Percentiles rank a stretch among this genome's conserved stretches.
Evolutionary conservation across 2,888 invertebrate species (phyloP).

Genomic region (Leptopterna dolabrata): DNA sequence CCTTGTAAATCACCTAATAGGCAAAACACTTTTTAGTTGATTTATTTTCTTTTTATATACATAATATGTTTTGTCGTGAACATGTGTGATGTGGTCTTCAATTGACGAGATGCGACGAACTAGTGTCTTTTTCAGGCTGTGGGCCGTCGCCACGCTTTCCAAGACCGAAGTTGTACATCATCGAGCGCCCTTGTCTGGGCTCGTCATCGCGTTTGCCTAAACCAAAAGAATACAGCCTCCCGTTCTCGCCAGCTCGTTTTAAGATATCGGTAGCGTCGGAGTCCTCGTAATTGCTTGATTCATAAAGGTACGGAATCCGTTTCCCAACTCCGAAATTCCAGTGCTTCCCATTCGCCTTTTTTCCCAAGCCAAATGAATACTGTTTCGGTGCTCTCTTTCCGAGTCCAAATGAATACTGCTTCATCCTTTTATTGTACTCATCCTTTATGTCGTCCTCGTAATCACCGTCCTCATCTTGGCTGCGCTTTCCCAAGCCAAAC

Average conservation of each 20-base stretch:
- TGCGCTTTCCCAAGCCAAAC: constrained; percentile 73
- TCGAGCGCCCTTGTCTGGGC: constrained; percentile 52
- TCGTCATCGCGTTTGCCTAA: constrained; percentile 71
- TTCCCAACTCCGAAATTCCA: constrained; percentile 60
- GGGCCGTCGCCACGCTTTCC: constrained; percentile 68
- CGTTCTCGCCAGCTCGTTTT: constrained; percentile 67
- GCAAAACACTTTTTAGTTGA: constrained; percentile 12
- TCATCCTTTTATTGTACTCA: constrained; percentile 60
- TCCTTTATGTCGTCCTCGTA: constrained; percentile 68
- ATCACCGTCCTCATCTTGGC: constrained; percentile 74
- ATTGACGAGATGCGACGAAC: constrained; percentile 44
- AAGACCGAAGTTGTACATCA: constrained; percentile 71
- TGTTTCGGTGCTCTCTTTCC: constrained; percentile 69
- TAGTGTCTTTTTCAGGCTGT: constrained; percentile 41
- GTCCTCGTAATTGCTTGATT: constrained; percentile 71
- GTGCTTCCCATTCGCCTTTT: constrained; percentile 59
- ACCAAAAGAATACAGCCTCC: constrained; percentile 68
- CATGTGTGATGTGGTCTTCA: background rate
- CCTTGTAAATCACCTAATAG: background rate
- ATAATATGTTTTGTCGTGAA: background rate
- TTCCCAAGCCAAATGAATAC: constrained; percentile 65
- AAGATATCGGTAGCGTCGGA: constrained; percentile 65
- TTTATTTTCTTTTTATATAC: constrained; percentile 7
- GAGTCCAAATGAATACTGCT: constrained; percentile 71
- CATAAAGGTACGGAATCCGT: constrained; percentile 67